These are phyloP conservation scores for Rhynchotus rufescens DNA, from an alignment of 2,797 vertebrate genomes.

Conservation along the genomic window DNA sequence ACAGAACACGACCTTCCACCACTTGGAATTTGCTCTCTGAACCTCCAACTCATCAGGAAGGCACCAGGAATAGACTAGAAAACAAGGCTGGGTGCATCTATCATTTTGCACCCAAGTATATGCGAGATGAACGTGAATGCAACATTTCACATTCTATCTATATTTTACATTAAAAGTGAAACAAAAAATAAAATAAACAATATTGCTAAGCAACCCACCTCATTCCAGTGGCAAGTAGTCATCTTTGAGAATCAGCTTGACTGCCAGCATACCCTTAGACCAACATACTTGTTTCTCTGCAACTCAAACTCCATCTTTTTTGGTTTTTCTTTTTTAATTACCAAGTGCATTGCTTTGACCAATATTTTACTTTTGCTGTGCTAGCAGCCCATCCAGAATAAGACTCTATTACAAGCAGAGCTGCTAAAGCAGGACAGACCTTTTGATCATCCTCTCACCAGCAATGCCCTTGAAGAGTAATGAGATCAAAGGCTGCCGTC, in stretches of 20 bases:
- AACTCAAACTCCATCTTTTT: background rate
- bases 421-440: background rate
- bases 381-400: background rate
- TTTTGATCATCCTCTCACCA: background rate
- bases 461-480: background rate
- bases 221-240: background rate
- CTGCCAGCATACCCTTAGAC: background rate
- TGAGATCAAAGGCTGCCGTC: background rate
- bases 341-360: background rate
- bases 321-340: background rate
- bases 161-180: background rate
- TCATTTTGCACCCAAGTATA: fast-evolving
- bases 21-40: background rate
- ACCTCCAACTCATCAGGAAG: background rate
- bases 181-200: background rate
- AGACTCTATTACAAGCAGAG: background rate
- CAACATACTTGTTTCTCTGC: background rate
- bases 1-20: background rate
- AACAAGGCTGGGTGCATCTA: fast-evolving
- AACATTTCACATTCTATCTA: background rate
- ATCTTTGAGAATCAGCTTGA: background rate
- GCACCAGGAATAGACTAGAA: background rate
- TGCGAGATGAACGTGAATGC: background rate
- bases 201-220: background rate
- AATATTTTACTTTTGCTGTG: background rate